Percentiles rank a stretch among this genome's conserved stretches.
Evolutionary conservation across 2,888 invertebrate species (phyloP).

Genomic region (Aradus depressus): DNA sequence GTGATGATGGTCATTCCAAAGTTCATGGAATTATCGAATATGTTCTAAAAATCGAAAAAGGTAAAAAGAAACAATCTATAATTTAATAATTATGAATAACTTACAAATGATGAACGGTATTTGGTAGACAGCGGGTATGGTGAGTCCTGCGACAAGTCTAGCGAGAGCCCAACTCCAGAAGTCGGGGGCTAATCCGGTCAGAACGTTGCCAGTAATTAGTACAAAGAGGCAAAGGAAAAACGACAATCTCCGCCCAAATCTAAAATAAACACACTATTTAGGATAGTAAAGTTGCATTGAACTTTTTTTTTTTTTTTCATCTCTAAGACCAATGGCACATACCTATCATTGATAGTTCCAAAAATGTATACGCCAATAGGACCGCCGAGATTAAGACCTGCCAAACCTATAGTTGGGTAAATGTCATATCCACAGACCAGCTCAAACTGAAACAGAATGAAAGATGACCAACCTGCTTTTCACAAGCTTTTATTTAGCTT

Average conservation of each 20-base stretch:
- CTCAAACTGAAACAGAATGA: constrained; percentile 61
- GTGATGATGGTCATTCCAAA: no score
- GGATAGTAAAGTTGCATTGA: not conserved
- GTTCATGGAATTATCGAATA: no score
- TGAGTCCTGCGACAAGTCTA: constrained; percentile 72
- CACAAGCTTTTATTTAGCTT: no score
- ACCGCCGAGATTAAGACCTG: constrained; percentile 76
- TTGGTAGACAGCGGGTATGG: constrained; percentile 85
- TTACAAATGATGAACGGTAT: constrained; percentile 90
- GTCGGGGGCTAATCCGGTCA: constrained; percentile 64
- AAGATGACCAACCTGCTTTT: no score
- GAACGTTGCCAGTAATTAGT: constrained; percentile 64
- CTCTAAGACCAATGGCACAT: not conserved
- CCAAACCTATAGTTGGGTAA: constrained; percentile 76
- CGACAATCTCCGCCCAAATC: constrained; percentile 71
- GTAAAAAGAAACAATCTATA: not conserved
- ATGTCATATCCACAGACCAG: constrained; percentile 77
- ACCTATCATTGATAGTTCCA: constrained; percentile 68
- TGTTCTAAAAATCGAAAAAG: not conserved
- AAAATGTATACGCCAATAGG: constrained; percentile 83
- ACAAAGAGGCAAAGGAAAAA: constrained; percentile 77
- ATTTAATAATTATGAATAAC: constrained; percentile 34
- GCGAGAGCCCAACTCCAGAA: constrained; percentile 77
- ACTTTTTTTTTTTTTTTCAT: constrained; percentile 1
- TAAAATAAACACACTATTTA: constrained; percentile 33